Percentiles rank a stretch among this genome's conserved stretches.
Evolutionary conservation across 2,113 vertebrate species (phyloP).

Genomic region (Ageneiosus marmoratus): DNA sequence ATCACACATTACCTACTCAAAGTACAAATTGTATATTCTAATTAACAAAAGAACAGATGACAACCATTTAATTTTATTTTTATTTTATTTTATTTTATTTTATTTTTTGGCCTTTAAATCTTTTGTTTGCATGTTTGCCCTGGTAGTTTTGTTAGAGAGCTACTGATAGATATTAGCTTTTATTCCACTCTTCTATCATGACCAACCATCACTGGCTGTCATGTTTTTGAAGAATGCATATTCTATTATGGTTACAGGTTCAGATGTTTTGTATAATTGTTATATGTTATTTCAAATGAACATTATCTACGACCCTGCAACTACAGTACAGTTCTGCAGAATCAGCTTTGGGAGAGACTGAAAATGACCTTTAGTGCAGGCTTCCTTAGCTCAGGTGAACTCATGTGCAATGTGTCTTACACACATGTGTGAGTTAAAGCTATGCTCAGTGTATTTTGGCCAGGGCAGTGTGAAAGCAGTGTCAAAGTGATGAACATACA

Average conservation of each 20-base stretch:
- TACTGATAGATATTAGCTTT: not conserved
- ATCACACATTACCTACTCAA: not conserved
- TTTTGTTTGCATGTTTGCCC: not conserved
- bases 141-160: not conserved
- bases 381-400: slow-evolving; percentile 39
- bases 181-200: not conserved
- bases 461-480: slow-evolving; percentile 5
- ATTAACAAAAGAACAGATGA: not conserved
- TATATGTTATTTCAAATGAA: not conserved
- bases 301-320: not conserved
- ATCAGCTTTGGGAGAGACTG: not conserved
- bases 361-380: not conserved
- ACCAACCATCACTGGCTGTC: not conserved
- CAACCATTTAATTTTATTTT: no score
- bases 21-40: not conserved
- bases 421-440: slow-evolving; percentile 45
- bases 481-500: slow-evolving; percentile 27
- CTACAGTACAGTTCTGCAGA: not conserved
- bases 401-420: slow-evolving; percentile 20
- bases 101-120: not conserved
- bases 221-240: not conserved
- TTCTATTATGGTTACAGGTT: not conserved
- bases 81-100: no score
- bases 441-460: slow-evolving; percentile 18
- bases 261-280: not conserved